These are phyloP conservation scores for Rhabdornis inornatus DNA, from an alignment of 2,113 vertebrate genomes.

Conservation along the genomic window DNA sequence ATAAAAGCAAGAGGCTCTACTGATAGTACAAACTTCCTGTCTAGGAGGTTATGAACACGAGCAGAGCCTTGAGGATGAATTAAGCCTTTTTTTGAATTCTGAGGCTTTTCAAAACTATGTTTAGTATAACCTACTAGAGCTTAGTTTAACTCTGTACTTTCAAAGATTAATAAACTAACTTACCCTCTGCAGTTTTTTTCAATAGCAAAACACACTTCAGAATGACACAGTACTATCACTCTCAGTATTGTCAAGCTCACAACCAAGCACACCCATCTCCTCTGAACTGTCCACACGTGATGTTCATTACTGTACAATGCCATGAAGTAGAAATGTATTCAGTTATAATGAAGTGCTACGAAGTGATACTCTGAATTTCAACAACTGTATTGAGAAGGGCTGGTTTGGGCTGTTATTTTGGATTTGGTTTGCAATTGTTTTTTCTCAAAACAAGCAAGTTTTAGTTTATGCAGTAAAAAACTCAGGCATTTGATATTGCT, in stretches of 20 bases:
- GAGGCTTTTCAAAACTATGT: background rate
- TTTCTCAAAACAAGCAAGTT: background rate
- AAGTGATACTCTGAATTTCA: background rate
- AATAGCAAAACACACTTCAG: background rate
- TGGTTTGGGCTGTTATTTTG: background rate
- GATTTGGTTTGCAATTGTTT: background rate
- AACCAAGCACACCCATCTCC: background rate
- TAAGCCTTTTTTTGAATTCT: background rate
- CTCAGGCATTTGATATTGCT: conserved; percentile 22
- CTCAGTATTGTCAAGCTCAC: background rate
- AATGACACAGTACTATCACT: background rate
- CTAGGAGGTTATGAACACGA: background rate
- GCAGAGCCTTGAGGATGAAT: background rate
- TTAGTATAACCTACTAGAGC: background rate
- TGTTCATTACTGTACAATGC: background rate
- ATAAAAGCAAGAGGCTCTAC: background rate
- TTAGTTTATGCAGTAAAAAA: background rate
- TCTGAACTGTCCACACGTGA: background rate
- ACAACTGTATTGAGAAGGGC: background rate
- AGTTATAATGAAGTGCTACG: background rate
- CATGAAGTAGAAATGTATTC: background rate
- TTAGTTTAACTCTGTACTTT: background rate
- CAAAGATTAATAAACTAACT: background rate
- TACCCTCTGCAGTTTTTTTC: background rate
- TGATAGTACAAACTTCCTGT: background rate